A percentile compares a stretch with the other conserved stretches of the same genome.
Conservation (phyloP, 2,113 vertebrate genomes). For the Paratilapia polleni region DNA sequence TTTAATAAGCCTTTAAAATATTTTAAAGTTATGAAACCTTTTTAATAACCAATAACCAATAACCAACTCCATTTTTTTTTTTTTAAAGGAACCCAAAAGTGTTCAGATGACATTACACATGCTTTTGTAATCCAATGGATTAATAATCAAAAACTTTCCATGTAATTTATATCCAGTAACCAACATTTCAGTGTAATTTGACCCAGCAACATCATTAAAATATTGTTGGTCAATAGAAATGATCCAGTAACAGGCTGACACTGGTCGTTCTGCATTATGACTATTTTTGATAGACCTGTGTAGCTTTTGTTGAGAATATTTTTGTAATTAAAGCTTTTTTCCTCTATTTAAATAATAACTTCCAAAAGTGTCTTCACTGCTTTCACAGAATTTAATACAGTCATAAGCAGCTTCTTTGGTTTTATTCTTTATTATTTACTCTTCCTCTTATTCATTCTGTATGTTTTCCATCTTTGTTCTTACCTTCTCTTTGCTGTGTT, state of each 20-base stretch:
- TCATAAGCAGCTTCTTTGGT: no score
- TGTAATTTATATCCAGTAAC: not conserved
- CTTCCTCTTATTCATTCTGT: not conserved
- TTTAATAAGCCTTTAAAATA: not conserved
- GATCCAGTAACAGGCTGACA: not conserved
- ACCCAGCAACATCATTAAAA: not conserved
- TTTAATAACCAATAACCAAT: rapidly evolving
- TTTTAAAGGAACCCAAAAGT: not conserved
- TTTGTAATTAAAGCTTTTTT: no score
- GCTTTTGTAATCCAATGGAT: not conserved
- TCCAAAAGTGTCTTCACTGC: no score
- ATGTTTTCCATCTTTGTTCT: not conserved
- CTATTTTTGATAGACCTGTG: not conserved
- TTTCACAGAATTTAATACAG: no score
- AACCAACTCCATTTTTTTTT: no score
- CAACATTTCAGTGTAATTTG: not conserved
- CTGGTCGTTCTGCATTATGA: not conserved
- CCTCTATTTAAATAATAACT: no score
- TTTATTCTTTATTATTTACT: not conserved
- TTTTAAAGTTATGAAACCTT: no score
- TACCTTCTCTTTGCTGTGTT: conserved; percentile 62
- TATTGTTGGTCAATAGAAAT: not conserved
- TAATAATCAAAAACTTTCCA: not conserved
- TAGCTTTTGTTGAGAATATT: not conserved
- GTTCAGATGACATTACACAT: not conserved